Percentiles rank a stretch among this genome's conserved stretches.
Evolutionary conservation across 2,113 vertebrate genomes (phyloP).

Genomic region (Sinosuthora webbiana): DNA sequence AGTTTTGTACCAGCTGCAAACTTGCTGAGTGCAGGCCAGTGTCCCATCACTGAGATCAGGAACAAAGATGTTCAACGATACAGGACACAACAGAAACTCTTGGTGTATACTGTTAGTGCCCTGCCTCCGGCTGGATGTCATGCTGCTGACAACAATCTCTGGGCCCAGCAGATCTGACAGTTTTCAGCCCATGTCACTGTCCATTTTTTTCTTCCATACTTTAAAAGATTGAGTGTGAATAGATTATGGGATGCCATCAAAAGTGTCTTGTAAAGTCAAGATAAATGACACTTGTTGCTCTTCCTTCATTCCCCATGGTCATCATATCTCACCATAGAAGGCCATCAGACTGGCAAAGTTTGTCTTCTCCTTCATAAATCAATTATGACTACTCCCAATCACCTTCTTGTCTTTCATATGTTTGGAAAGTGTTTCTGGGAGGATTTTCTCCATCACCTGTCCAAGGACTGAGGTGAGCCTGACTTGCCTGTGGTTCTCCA

Average conservation of each 20-base stretch:
- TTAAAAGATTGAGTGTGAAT: not conserved
- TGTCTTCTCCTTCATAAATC: not conserved
- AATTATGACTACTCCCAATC: not conserved
- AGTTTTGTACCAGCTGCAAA: not conserved
- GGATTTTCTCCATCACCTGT: not conserved
- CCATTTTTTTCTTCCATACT: not conserved
- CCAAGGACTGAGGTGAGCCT: not conserved
- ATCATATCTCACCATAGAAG: not conserved
- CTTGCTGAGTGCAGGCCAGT: not conserved
- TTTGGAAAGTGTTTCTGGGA: not conserved
- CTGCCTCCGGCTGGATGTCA: not conserved
- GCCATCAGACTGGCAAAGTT: not conserved
- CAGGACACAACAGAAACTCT: fast-evolving
- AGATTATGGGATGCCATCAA: not conserved
- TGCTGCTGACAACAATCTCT: not conserved
- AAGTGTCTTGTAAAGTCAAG: not conserved
- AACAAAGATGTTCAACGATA: not conserved
- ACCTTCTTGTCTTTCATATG: not conserved
- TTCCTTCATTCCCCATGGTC: not conserved
- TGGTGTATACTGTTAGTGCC: not conserved
- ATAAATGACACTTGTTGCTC: not conserved
- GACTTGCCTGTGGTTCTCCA: not conserved
- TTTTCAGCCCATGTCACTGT: not conserved
- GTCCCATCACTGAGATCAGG: not conserved
- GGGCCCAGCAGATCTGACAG: not conserved